These are phyloP conservation scores for Phrynosoma blainvillii DNA, from an alignment of 2,113 vertebrate species.

Conservation along the genomic window DNA sequence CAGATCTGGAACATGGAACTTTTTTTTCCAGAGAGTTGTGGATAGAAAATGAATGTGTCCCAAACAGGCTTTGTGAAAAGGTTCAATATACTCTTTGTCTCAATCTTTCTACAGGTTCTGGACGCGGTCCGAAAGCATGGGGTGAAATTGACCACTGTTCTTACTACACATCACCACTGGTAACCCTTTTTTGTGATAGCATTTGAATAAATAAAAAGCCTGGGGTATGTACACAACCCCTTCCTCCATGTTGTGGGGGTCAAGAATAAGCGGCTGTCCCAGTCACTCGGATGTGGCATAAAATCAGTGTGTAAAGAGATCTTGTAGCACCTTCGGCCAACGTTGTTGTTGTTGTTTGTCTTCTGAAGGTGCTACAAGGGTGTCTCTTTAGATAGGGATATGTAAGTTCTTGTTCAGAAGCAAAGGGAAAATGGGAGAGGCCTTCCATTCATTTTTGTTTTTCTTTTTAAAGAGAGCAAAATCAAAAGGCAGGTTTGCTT, in stretches of 20 bases:
- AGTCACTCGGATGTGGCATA: neutral
- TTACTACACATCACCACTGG: conserved; percentile 99
- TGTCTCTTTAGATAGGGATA: too few species aligned
- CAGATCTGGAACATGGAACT: too few species aligned
- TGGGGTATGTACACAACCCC: too few species aligned
- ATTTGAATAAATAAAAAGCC: neutral
- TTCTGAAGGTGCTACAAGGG: too few species aligned
- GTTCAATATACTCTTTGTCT: neutral
- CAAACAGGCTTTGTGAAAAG: too few species aligned
- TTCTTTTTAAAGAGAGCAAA: too few species aligned
- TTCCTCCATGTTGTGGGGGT: neutral
- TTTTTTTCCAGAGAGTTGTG: too few species aligned
- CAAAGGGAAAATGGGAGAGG: neutral
- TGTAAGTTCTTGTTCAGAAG: neutral
- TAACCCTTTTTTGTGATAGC: conserved; percentile 52
- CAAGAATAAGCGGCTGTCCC: neutral
- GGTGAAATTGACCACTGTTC: conserved; percentile 89
- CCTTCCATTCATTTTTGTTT: too few species aligned
- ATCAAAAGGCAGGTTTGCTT: neutral
- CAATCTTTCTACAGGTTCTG: conserved; percentile 81
- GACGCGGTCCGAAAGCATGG: conserved; percentile 89
- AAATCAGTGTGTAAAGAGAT: too few species aligned
- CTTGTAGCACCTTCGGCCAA: too few species aligned
- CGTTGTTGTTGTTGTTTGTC: too few species aligned
- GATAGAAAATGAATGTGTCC: too few species aligned